These are phyloP conservation scores for Radopholus similis DNA, from an alignment of 1,140 invertebrate genomes.

Conservation along the genomic window DNA sequence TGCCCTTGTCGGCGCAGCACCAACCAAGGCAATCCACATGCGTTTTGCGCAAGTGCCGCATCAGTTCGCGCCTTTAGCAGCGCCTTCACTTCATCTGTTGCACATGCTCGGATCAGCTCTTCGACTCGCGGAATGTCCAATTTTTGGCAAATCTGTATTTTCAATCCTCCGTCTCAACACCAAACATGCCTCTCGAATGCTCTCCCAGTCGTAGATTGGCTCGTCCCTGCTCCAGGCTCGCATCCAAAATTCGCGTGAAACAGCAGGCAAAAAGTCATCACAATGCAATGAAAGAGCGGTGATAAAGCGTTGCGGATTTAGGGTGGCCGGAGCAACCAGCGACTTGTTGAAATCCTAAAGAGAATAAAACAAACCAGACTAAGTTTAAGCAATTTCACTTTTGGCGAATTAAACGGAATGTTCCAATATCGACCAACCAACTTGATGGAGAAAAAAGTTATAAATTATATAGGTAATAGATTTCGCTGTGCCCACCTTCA, in stretches of 20 bases:
- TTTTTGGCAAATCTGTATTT: neutral
- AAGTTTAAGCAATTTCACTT: neutral
- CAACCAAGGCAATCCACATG: conserved; percentile 10
- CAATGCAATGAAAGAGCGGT: neutral
- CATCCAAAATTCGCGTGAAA: neutral
- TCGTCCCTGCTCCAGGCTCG: neutral
- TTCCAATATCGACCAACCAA: conserved; percentile 2
- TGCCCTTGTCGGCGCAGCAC: neutral
- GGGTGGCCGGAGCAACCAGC: neutral
- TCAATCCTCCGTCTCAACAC: neutral
- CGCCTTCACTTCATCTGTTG: neutral
- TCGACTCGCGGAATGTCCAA: neutral
- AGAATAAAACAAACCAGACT: neutral
- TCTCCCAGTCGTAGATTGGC: neutral
- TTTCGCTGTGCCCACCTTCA: neutral
- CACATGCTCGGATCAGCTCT: neutral
- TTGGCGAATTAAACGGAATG: conserved; percentile 4
- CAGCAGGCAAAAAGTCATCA: neutral
- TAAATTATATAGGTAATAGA: neutral
- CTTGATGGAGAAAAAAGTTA: neutral
- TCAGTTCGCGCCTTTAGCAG: neutral
- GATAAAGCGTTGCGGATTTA: conserved; percentile 4
- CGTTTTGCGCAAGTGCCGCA: neutral
- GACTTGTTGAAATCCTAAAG: neutral
- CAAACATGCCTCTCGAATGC: neutral